Percentiles rank a stretch among this genome's conserved stretches.
phyloP scores from a whole-genome alignment of 2,113 vertebrate species.

The Entosphenus tridentatus region DNA sequence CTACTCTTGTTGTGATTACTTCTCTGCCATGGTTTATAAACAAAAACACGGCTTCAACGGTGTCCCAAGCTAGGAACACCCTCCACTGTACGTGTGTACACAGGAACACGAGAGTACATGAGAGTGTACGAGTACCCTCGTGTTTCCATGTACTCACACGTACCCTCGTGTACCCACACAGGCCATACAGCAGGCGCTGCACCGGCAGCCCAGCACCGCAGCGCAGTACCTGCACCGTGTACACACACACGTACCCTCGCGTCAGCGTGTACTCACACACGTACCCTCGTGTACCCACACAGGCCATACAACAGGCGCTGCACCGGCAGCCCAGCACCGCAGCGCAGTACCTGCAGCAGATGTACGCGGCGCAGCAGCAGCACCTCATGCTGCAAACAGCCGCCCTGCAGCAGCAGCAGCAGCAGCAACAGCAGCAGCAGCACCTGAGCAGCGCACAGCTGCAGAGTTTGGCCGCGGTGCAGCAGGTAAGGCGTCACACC shows the following conservation, averaged over 20 bases:
- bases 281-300: conserved; percentile 17
- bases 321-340: conserved; percentile 65
- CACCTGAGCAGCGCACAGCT: conserved; percentile 48
- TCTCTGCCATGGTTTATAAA: no score
- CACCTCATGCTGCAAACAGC: conserved; percentile 75
- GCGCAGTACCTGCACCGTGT: no score
- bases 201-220: no score
- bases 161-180: not conserved
- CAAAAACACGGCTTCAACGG: no score
- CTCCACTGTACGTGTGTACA: no score
- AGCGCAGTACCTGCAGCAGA: conserved; percentile 78
- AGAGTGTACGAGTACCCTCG: no score
- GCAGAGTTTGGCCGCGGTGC: conserved; percentile 47
- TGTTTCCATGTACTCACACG: no score
- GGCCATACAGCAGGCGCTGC: no score
- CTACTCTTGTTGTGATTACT: no score
- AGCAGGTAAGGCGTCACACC: conserved; percentile 33
- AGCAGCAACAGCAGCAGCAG: conserved; percentile 45
- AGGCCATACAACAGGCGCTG: conserved; percentile 75
- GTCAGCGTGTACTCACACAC: not conserved
- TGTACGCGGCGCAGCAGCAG: conserved; percentile 81
- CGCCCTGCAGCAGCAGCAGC: conserved; percentile 48
- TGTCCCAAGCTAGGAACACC: no score
- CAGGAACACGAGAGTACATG: no score
- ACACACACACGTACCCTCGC: no score